Conservation (phyloP, 2,113 vertebrate species). For the Cercopithecus mona region DNA sequence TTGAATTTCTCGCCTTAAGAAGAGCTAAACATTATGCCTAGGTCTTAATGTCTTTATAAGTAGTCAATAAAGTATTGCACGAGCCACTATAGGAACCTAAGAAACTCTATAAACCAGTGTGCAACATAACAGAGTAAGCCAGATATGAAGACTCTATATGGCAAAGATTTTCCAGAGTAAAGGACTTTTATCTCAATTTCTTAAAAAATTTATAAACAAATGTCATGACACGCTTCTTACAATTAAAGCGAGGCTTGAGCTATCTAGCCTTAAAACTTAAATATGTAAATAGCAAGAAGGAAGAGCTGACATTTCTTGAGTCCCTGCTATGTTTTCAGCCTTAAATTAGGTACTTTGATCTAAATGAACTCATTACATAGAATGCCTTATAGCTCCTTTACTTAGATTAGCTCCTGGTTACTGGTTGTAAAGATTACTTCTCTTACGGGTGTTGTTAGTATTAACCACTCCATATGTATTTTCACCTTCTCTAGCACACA, state of each 20-base stretch:
- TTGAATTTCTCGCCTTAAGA: not conserved
- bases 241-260: not conserved
- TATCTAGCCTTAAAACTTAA: not conserved
- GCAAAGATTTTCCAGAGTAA: not conserved
- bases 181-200: not conserved
- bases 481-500: not conserved
- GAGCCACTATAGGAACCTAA: not conserved
- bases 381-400: not conserved
- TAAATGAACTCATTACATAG: not conserved
- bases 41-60: not conserved
- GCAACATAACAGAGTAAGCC: accelerated
- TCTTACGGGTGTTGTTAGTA: not conserved
- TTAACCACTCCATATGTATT: not conserved
- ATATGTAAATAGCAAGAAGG: not conserved
- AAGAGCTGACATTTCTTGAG: not conserved
- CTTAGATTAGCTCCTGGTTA: not conserved
- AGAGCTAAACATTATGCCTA: not conserved
- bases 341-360: not conserved
- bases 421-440: not conserved
- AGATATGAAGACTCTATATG: not conserved
- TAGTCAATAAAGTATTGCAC: not conserved
- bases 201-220: not conserved
- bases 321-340: not conserved
- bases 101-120: not conserved
- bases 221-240: not conserved